Base-by-base conservation (phyloP, 2,797 vertebrate species). In the Propithecus perrieri region DNA sequence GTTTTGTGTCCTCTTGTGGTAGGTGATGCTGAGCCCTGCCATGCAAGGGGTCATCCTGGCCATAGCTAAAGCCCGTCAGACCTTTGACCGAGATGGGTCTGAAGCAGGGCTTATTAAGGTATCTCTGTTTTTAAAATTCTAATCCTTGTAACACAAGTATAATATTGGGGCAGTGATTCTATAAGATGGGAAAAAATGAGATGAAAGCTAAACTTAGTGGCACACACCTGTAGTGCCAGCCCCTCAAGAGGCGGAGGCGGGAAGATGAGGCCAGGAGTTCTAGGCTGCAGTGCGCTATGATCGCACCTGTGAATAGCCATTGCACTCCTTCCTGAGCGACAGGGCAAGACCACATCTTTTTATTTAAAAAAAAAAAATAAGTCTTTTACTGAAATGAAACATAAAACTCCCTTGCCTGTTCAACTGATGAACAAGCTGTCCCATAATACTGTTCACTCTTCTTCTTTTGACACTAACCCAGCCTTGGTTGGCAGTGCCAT, bases 11-110 rank as follows among this genome's bases (percentile, higher is more conserved):
- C 95, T 98, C 89, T 83, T 2, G 63, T 98, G 99, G 98, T 95
- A 99, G 99, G 99, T 99, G 99, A 99, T 99, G 99, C 99, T 99
- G 98, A 99, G 99, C 89, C 99, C 99, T 85, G 99, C 99, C 90
- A 99, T 99, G 99, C 99, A 99, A 98, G 99, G 99, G 20, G 99
- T 99, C 98, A 99, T 99, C 98, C 98, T 99, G 93, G 99, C 99
- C 96, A 99, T 99, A 93, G 99, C 99, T 88, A 99, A 99, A 98
- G 99, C 99, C 98, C 99, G 99, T 90, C 99, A 99, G 95, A 99
- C 98, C 20, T 99, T 99, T 98, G 99, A 99, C 98, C 99, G 98
- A 12, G 99, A 99, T 12, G 99, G 99, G 69, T 99, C 99, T 95
- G 99, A 99, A 98, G 99, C 99, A 30, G 99, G 99, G 97, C 99